Percentiles rank a stretch among this genome's conserved stretches.
Evolutionary conservation across 2,113 vertebrate genomes (phyloP).

Genomic region (Chionomys nivalis): DNA sequence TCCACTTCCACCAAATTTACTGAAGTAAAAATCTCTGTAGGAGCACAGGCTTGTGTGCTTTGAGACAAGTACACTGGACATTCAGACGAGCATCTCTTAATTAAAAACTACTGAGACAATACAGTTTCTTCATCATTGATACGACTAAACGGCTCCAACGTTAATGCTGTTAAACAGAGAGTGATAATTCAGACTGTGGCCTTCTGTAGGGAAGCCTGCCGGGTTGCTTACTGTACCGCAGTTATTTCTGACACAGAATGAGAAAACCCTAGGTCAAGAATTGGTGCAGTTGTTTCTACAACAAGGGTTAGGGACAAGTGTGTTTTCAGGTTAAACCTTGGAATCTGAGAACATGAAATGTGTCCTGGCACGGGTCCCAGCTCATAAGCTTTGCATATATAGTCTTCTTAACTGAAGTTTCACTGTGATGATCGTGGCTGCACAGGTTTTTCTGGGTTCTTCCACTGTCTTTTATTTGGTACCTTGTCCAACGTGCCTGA

Average conservation of each 20-base stretch:
- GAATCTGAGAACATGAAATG: constrained; percentile 40
- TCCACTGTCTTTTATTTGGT: background rate
- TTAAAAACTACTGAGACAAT: background rate
- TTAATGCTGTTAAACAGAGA: background rate
- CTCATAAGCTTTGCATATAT: background rate
- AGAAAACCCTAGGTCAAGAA: background rate
- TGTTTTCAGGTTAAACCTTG: background rate
- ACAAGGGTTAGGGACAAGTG: background rate
- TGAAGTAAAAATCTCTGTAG: background rate
- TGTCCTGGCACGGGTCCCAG: fast-evolving
- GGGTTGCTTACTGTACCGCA: background rate
- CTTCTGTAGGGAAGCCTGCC: background rate
- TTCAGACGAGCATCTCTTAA: constrained; percentile 12
- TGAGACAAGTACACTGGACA: background rate
- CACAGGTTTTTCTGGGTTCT: background rate
- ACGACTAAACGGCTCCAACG: background rate
- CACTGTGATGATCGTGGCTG: background rate
- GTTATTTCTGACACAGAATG: background rate
- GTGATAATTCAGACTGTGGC: background rate
- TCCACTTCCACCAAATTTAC: background rate
- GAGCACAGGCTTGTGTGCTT: background rate
- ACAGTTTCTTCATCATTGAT: background rate
- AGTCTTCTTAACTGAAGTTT: background rate
- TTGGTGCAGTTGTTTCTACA: background rate
- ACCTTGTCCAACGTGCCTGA: background rate